Evolutionary conservation across 64 coral and sea anemone genomes (phyloP).

Genomic region (Dendrophyllia cribrosa): DNA sequence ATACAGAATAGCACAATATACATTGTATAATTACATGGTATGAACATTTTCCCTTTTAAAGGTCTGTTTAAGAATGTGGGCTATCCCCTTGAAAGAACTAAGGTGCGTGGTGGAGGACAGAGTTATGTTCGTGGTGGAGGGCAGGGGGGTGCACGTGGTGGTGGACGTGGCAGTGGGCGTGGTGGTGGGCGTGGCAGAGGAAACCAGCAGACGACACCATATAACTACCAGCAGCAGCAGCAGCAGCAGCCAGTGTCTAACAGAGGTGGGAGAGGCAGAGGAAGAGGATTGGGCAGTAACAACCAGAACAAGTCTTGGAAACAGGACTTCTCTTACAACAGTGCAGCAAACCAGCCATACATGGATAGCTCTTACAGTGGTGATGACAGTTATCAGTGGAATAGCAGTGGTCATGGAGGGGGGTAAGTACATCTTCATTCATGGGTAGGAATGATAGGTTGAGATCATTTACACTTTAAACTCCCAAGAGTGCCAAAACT

Average conservation of each 20-base stretch:
- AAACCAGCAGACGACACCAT: constrained; percentile 20
- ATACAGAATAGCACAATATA: too few species aligned
- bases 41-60: too few species aligned
- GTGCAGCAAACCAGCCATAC: constrained; percentile 37
- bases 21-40: too few species aligned
- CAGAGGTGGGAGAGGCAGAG: constrained; percentile 56
- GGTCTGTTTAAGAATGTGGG: too few species aligned
- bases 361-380: neutral
- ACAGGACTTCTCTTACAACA: constrained; percentile 21
- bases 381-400: neutral
- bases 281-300: constrained; percentile 13
- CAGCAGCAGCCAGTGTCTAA: neutral
- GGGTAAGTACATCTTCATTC: neutral
- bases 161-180: neutral
- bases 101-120: neutral
- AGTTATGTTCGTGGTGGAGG: neutral
- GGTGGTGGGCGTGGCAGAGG: constrained; percentile 21
- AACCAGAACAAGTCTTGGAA: constrained; percentile 39
- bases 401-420: neutral
- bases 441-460: too few species aligned
- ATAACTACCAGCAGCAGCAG: constrained; percentile 1
- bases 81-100: too few species aligned
- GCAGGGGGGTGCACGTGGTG: constrained; percentile 10
- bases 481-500: too few species aligned
- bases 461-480: too few species aligned